Conservation (phyloP, 2,888 invertebrate genomes). For the Chrysopilus asiliformis region DNA sequence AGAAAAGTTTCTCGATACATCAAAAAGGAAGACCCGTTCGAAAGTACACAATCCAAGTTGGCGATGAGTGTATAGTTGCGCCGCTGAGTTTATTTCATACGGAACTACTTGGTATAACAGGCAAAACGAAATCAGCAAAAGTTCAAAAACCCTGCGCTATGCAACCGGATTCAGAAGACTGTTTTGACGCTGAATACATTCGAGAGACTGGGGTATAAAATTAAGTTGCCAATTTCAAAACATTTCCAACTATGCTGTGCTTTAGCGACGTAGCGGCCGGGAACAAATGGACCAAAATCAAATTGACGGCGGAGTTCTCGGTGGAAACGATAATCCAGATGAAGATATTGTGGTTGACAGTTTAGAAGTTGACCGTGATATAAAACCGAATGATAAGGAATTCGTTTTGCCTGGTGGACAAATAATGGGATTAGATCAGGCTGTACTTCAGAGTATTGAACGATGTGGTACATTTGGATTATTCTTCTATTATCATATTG, state of each 20-base stretch:
- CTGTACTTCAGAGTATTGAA: constrained; percentile 83
- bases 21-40: constrained; percentile 53
- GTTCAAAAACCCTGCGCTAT: constrained; percentile 55
- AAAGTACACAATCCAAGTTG: constrained; percentile 63
- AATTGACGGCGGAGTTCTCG: constrained; percentile 32
- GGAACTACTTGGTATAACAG: constrained; percentile 74
- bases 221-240: constrained; percentile 6
- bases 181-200: constrained; percentile 83
- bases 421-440: constrained; percentile 78
- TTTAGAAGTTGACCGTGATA: constrained; percentile 38
- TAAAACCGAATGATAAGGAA: constrained; percentile 44
- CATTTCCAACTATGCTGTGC: too few species aligned
- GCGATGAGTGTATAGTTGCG: constrained; percentile 86
- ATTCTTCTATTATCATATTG: background rate
- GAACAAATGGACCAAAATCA: constrained; percentile 37
- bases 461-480: constrained; percentile 47
- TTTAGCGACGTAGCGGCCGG: constrained; percentile 41
- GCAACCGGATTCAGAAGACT: constrained; percentile 74
- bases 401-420: constrained; percentile 62
- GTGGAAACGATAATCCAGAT: constrained; percentile 41
- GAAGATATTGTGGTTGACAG: constrained; percentile 63
- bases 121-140: constrained; percentile 51
- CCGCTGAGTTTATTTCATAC: constrained; percentile 80
- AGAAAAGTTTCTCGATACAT: constrained; percentile 62
- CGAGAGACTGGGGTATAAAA: constrained; percentile 63